Evolutionary conservation across 2,113 vertebrate genomes (phyloP).

Genomic region (Pterocles gutturalis): DNA sequence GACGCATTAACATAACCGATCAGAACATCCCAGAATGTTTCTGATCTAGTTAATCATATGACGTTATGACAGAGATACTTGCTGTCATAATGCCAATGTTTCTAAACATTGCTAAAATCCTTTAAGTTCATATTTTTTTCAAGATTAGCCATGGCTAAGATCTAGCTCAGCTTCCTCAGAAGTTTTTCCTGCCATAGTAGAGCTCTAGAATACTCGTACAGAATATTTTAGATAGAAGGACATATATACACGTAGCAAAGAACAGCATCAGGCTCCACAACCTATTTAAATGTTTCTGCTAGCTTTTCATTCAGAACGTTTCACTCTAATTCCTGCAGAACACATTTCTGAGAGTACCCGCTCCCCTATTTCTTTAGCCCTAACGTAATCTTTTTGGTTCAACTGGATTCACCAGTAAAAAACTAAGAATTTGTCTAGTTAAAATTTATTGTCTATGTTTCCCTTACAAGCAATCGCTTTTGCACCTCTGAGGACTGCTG

Average conservation of each 20-base stretch:
- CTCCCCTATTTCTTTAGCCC: neutral
- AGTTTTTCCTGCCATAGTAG: neutral
- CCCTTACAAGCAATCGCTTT: neutral
- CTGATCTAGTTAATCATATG: constrained; percentile 48
- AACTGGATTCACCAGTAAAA: neutral
- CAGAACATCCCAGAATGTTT: constrained; percentile 45
- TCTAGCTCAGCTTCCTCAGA: neutral
- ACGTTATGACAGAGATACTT: constrained; percentile 7
- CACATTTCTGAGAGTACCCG: neutral
- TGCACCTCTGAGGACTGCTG: neutral
- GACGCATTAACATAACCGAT: constrained; percentile 34
- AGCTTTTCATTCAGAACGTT: neutral
- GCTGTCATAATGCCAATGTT: constrained; percentile 29
- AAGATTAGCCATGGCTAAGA: constrained; percentile 13
- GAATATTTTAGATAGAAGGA: neutral
- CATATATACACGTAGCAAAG: neutral
- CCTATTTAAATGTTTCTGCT: neutral
- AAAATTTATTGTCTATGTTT: neutral
- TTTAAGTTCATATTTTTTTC: neutral
- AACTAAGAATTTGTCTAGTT: neutral
- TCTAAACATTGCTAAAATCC: constrained; percentile 23
- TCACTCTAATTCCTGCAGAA: neutral
- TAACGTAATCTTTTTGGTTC: neutral
- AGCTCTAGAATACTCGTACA: neutral
- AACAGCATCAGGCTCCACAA: neutral